Base-by-base conservation (phyloP, 2,888 invertebrate species). In the Tinea trinotella region DNA sequence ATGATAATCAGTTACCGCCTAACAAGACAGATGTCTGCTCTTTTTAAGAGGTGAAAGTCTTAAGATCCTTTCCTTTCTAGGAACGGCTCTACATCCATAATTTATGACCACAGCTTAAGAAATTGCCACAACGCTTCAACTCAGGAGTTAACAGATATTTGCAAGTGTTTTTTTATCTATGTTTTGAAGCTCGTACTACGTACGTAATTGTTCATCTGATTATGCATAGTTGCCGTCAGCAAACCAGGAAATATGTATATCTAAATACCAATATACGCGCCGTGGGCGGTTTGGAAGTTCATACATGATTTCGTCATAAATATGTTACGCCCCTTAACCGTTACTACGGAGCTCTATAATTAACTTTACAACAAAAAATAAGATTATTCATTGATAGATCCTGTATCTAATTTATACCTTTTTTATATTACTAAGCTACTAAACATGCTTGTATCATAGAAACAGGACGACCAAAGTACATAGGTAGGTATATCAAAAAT, bases 31-130 rank as follows among this genome's bases (percentile, higher is more conserved):
- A 54, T 24, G 69, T 68, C 68, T 72, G 79, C 71, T 76, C 80
- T 66, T 75, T 71, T 78, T 77, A 67, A 64, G 64, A 74, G 70
- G 80, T 74, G 84, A 83, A 83, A 83, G 84, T 84, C 84, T 81
- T 64, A 69, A 83, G 81, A 83, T 68, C 72, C 74, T 78, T 75
- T 81, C 75, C 63, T 69, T 55, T 56, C 55, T 44, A 15, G 40
- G 40, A 67, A 64, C 61, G 19, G 10, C 15, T 35, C n/a, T 40
- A 24, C 12, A 50, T 19, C 3, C 46, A 19, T 46, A 46, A 46
- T 40, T 40, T 40, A 40, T 40, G 13, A 40, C 24, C n/a, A n/a
- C 30, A n/a, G 3, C 30, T 30, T 1, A 30, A 30, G 30, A 2
- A 7, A 30, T 30, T 22, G 22, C 4, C 22, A 22, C 22, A 30